Base-by-base conservation (phyloP, 2,797 vertebrate genomes). In the Acipenser oxyrinchus region DNA sequence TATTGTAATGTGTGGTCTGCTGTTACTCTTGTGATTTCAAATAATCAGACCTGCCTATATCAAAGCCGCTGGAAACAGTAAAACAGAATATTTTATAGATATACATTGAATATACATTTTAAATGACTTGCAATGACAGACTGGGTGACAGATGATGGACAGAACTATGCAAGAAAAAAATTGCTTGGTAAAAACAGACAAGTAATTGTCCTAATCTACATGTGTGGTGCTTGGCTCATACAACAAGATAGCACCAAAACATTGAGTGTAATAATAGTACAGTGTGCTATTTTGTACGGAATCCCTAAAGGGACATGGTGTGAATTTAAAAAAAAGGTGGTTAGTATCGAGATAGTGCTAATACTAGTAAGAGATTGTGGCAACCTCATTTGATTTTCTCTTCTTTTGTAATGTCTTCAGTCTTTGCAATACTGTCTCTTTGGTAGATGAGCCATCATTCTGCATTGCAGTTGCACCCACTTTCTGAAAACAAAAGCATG, bases 81-180 rank as follows among this genome's bases (percentile, higher is more conserved):
- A 8, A 48, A 12, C 12, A 72, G 74, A 77, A 74, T 78, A 69
- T 68, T 74, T 69, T 78, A 77, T 37, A 37, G 23, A 37, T 37
- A 37, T 37, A 37, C 23, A 1, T 37, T 37, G 23, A 37, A 37
- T 37, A 37, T 37, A 37, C 23, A 37, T 3, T 37, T 37, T 37
- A 37, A 37, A 37, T 37, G 58, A 48, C 48, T 49, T 59, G 48
- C 23, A 9, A 23, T 61, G 2, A 64, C 75, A 70, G 75, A 70
- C 72, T 74, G 75, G 81, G 69, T 78, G 78, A 72, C 80, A 78
- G 72, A 69, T 74, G 75, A 79, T 51, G 71, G 69, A 65, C 55
- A 7, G 55, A 58, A 58, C 55, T 58, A 58, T n/a, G 13, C 6
- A 9, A 12, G 8, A 3, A 58, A 58, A 58, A 3, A 52, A 57